Evolutionary conservation across 2,888 invertebrate species (phyloP).

Genomic region (Silvanus unidentatus): DNA sequence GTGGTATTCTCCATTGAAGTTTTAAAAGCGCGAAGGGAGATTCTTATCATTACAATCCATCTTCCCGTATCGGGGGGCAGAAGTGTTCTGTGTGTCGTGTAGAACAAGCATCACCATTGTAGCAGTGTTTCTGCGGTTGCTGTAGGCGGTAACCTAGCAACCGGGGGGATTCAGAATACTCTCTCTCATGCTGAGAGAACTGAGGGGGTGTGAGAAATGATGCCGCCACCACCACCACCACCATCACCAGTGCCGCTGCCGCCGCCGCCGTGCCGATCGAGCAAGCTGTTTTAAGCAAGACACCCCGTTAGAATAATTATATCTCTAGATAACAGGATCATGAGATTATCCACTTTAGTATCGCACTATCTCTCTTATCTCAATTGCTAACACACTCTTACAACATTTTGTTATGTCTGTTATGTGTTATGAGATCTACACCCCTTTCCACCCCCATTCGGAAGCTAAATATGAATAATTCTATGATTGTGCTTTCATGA

Average conservation of each 20-base stretch:
- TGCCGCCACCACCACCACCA: constrained; percentile 5
- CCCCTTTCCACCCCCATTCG: constrained; percentile 16
- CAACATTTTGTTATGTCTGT: constrained; percentile 32
- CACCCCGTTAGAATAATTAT: constrained; percentile 49
- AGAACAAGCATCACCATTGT: constrained; percentile 48
- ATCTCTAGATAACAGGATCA: constrained; percentile 48
- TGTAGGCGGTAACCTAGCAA: constrained; percentile 46
- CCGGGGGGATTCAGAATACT: constrained; percentile 20
- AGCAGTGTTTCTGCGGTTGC: constrained; percentile 48
- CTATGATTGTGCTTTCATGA: constrained; percentile 32
- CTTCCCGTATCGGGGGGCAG: constrained; percentile 37
- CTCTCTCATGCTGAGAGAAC: constrained; percentile 4
- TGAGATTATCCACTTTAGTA: constrained; percentile 48
- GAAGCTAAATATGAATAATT: constrained; percentile 33
- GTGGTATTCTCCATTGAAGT: too few species aligned
- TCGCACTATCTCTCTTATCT: constrained; percentile 43
- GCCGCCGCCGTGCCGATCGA: constrained; percentile 38
- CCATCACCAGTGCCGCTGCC: constrained; percentile 17
- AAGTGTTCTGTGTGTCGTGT: constrained; percentile 47
- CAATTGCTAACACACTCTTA: constrained; percentile 40
- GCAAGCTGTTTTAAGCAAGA: constrained; percentile 49
- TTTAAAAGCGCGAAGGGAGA: constrained; percentile 26
- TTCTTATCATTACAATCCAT: constrained; percentile 44
- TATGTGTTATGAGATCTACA: constrained; percentile 28
- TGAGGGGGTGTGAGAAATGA: constrained; percentile 18